Conservation (phyloP, 92 coral and sea anemone species). For the Epizoanthus ramosus region DNA sequence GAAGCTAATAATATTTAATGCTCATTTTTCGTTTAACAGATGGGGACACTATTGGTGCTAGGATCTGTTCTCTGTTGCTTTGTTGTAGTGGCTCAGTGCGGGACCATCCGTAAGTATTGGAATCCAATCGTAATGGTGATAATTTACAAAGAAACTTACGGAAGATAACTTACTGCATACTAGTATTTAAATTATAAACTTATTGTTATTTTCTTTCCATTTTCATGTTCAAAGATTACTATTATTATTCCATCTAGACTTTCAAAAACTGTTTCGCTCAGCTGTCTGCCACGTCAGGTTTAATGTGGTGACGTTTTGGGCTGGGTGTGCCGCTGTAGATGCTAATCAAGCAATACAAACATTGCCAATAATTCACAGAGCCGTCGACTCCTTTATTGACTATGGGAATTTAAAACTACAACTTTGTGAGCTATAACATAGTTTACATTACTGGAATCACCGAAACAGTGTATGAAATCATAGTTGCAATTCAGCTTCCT, state of each 20-base stretch:
- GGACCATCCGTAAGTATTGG: conserved; percentile 30
- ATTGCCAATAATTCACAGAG: not conserved
- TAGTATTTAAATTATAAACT: not conserved
- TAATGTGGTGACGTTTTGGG: not conserved
- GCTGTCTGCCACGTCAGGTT: conserved; percentile 33
- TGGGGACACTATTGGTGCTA: conserved; percentile 24
- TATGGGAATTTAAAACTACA: not conserved
- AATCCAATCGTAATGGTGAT: not conserved
- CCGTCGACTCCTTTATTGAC: not conserved
- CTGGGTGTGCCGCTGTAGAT: not conserved
- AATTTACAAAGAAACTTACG: not conserved
- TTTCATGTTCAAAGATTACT: too few relatives aligned
- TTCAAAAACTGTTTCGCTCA: not conserved
- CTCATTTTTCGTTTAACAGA: not conserved
- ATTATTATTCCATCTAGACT: not conserved
- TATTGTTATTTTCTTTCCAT: not conserved
- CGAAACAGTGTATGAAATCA: not conserved
- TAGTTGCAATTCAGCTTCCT: not conserved
- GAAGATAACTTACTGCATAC: not conserved
- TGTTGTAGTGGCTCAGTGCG: conserved; percentile 15
- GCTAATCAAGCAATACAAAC: not conserved
- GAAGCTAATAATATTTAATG: too few relatives aligned
- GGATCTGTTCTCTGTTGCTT: conserved; percentile 23
- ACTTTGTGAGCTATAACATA: not conserved
- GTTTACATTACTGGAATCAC: not conserved